Conservation (phyloP, 92 coral and sea anemone species). For the Zoanthus solanderi region DNA sequence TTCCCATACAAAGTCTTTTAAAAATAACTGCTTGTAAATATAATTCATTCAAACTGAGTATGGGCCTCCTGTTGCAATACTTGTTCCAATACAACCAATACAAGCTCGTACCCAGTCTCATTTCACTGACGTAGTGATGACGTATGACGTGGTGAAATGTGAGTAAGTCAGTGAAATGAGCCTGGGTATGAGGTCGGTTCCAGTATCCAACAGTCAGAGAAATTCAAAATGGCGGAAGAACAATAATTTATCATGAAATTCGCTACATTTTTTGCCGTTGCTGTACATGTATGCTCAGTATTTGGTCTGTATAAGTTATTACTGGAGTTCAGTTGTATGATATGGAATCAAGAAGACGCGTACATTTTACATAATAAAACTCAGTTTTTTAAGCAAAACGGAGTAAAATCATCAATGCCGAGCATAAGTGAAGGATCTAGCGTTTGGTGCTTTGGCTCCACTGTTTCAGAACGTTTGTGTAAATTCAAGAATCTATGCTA, state of each 20-base stretch:
- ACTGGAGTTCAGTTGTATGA: neutral
- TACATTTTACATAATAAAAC: neutral
- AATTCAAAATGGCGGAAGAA: slow-evolving; percentile 34
- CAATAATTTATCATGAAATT: neutral
- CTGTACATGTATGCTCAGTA: slow-evolving; percentile 17
- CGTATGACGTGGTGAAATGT: too few species aligned
- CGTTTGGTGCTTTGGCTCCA: slow-evolving; percentile 83
- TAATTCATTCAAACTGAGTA: too few species aligned
- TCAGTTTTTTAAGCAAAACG: neutral
- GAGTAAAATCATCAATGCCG: neutral
- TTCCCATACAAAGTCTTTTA: too few species aligned
- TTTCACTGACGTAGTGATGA: too few species aligned
- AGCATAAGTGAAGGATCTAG: slow-evolving; percentile 75
- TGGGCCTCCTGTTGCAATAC: too few species aligned
- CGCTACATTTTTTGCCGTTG: neutral
- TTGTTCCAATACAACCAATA: too few species aligned
- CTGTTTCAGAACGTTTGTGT: slow-evolving; percentile 85
- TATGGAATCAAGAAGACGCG: neutral
- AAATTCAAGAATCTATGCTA: slow-evolving; percentile 90
- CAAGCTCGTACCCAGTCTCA: too few species aligned
- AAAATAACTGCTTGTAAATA: too few species aligned
- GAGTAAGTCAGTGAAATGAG: too few species aligned
- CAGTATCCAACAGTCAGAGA: slow-evolving; percentile 16
- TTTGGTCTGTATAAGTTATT: slow-evolving; percentile 30
- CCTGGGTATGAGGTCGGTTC: neutral